Conservation (phyloP, 2,797 vertebrate species). For the Betta splendens region DNA sequence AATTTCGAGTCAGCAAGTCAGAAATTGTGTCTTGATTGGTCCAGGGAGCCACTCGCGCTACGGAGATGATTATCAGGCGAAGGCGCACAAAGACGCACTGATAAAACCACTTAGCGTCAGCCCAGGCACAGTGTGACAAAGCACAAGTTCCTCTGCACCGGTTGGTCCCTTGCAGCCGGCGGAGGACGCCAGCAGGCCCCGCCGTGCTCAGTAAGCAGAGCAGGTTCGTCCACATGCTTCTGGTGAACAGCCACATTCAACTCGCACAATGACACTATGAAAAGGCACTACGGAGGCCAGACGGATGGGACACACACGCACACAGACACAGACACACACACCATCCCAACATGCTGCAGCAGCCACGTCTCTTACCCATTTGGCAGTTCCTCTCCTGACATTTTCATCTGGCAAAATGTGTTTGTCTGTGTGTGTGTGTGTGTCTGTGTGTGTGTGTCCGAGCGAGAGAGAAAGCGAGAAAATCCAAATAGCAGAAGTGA, state of each 20-base stretch:
- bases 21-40: constrained; percentile 63
- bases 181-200: constrained; percentile 16
- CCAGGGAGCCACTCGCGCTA: constrained; percentile 59
- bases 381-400: constrained; percentile 80
- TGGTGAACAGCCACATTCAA: constrained; percentile 31
- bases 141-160: constrained; percentile 48
- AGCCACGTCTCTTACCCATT: constrained; percentile 78
- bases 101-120: constrained; percentile 20
- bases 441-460: constrained; percentile 18
- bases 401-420: constrained; percentile 78
- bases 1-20: constrained; percentile 68
- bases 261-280: not conserved
- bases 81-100: constrained; percentile 15
- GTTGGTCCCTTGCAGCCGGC: constrained; percentile 7
- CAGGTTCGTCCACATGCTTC: constrained; percentile 68
- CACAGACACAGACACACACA: constrained; percentile 20
- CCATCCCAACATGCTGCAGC: constrained; percentile 31
- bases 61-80: constrained; percentile 53
- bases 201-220: constrained; percentile 12
- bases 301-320: constrained; percentile 15
- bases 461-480: constrained; percentile 25
- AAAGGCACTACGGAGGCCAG: not conserved
- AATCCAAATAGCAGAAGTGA: constrained; percentile 52
- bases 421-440: constrained; percentile 27
- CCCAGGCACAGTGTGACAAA: constrained; percentile 39